These are phyloP conservation scores for Lepidostoma basale DNA, from an alignment of 1,140 invertebrate species.

Conservation along the genomic window DNA sequence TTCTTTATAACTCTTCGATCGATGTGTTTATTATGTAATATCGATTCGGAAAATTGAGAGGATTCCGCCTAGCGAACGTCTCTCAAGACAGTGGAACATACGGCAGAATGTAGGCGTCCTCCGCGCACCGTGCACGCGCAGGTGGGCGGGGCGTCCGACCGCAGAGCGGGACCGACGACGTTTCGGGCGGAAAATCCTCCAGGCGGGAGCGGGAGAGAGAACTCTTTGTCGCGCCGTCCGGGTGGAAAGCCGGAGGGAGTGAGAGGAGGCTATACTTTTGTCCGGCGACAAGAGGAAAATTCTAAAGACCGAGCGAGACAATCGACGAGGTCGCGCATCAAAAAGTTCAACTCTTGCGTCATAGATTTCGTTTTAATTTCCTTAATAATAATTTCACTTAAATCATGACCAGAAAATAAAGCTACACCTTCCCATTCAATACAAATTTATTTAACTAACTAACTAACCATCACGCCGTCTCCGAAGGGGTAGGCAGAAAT, in stretches of 20 bases:
- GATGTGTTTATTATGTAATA: neutral
- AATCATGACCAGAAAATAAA: too few relatives aligned
- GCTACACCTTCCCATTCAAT: too few relatives aligned
- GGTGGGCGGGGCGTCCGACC: conserved; percentile 28
- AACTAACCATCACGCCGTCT: too few relatives aligned
- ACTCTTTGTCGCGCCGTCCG: neutral
- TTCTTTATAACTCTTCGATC: neutral
- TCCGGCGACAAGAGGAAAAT: conserved; percentile 22
- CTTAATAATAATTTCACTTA: too few relatives aligned
- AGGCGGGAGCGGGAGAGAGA: neutral
- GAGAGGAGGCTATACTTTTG: conserved; percentile 19
- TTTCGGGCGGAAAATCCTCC: neutral
- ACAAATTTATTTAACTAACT: too few relatives aligned
- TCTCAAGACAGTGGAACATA: conserved; percentile 13
- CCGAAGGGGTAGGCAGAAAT: too few relatives aligned
- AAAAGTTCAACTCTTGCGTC: too few relatives aligned
- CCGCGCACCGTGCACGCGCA: conserved; percentile 43
- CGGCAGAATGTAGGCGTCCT: conserved; percentile 36
- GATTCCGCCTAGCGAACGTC: neutral
- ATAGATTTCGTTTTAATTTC: too few relatives aligned
- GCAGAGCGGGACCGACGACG: conserved; percentile 18
- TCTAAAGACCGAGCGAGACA: conserved; percentile 33
- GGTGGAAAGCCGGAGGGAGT: conserved; percentile 31
- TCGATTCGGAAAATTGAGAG: conserved; percentile 5
- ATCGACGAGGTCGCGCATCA: too few relatives aligned